Evolutionary conservation across 1,140 invertebrate genomes (phyloP).

Genomic region (Lepidurus packardi): DNA sequence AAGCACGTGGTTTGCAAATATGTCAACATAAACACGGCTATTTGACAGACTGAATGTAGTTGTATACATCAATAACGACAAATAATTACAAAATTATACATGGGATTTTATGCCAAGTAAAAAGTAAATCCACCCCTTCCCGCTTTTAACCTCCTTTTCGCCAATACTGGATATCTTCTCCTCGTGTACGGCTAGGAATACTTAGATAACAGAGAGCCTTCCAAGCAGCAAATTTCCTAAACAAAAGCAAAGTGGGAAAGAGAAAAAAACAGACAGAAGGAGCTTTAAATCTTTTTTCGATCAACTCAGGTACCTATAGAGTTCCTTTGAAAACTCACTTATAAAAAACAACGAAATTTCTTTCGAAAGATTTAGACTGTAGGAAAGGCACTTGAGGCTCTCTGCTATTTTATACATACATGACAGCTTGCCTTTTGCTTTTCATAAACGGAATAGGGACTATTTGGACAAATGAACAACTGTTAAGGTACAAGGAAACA

Average conservation of each 20-base stretch:
- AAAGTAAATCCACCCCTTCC: not conserved
- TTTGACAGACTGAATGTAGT: too few relatives aligned
- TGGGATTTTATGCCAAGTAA: too few relatives aligned
- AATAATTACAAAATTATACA: too few relatives aligned
- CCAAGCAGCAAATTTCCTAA: not conserved
- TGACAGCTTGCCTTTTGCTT: not conserved
- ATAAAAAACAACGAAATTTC: not conserved
- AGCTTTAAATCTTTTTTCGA: not conserved
- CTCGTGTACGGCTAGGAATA: not conserved
- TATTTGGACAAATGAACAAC: not conserved
- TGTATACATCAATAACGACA: too few relatives aligned
- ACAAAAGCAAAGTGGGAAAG: not conserved
- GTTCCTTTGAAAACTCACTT: not conserved
- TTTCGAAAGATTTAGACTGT: not conserved
- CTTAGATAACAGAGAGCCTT: not conserved
- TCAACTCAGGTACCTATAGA: conserved; percentile 7
- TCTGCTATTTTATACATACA: not conserved
- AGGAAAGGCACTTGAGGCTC: conserved; percentile 13
- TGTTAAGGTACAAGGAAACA: not conserved
- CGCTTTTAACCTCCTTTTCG: not conserved
- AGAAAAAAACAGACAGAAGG: too few relatives aligned
- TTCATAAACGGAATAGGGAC: not conserved
- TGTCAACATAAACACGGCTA: too few relatives aligned
- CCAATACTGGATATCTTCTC: not conserved
- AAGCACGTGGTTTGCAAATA: too few relatives aligned